A percentile compares a stretch with the other conserved stretches of the same genome.
phyloP scores from a whole-genome alignment of 2,797 vertebrate genomes.

The Hippocampus kuda region DNA sequence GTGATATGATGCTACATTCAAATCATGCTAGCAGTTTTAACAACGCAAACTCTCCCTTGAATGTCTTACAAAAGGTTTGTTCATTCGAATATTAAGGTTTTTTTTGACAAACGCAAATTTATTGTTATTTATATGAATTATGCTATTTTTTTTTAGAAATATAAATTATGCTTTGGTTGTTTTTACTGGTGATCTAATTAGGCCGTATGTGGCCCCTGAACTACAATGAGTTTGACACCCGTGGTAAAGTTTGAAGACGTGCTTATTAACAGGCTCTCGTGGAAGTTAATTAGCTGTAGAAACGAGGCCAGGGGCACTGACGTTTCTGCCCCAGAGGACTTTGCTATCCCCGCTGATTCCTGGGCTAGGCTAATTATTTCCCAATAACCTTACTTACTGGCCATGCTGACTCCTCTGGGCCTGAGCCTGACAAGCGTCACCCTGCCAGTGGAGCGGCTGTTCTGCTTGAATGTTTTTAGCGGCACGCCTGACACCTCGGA shows the following conservation, averaged over 20 bases:
- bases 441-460: conserved; percentile 55
- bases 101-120: no score
- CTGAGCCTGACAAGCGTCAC: conserved; percentile 63
- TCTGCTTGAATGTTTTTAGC: conserved; percentile 63
- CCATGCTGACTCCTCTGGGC: conserved; percentile 61
- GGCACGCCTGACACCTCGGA: conserved; percentile 42
- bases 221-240: neutral
- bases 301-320: conserved; percentile 61
- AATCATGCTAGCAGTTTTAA: no score
- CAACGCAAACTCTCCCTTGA: no score
- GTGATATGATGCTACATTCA: no score
- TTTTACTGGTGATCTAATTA: neutral
- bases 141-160: no score
- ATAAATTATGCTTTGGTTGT: no score
- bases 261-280: conserved; percentile 65
- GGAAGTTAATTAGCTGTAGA: conserved; percentile 70
- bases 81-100: no score
- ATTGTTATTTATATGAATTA: no score
- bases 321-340: conserved; percentile 61
- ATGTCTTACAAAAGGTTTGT: no score
- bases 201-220: neutral
- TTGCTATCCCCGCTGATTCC: conserved; percentile 66
- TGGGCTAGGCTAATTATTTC: conserved; percentile 66
- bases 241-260: conserved; percentile 37
- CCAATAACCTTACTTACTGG: conserved; percentile 71